Percentiles rank a stretch among this genome's conserved stretches.
phyloP scores from a whole-genome alignment of 1,140 invertebrate species.

The Bombus superbus region DNA sequence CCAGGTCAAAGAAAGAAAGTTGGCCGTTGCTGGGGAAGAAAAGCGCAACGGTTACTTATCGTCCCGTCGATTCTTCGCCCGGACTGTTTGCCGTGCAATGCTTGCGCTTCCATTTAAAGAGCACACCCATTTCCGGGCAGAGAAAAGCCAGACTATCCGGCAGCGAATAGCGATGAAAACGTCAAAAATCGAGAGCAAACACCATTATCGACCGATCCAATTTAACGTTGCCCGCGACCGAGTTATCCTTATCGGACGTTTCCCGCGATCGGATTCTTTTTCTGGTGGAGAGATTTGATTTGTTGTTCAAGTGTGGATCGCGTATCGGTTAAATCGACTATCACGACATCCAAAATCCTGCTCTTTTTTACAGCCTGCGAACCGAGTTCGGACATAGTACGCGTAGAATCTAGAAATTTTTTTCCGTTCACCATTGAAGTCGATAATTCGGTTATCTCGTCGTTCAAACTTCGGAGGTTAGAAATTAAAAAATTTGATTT shows the following conservation, averaged over 20 bases:
- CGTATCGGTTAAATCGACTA: neutral
- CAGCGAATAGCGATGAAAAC: slow-evolving; percentile 5
- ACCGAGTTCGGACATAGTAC: neutral
- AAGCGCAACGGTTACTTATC: slow-evolving; percentile 54
- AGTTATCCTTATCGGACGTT: slow-evolving; percentile 38
- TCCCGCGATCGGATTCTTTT: slow-evolving; percentile 10
- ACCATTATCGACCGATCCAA: slow-evolving; percentile 36
- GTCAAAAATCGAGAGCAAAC: slow-evolving; percentile 45
- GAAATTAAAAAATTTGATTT: slow-evolving; percentile 33
- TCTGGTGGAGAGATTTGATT: neutral
- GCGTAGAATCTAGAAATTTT: neutral
- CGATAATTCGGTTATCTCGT: slow-evolving; percentile 11
- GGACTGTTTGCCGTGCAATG: slow-evolving; percentile 40
- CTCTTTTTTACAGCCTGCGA: neutral
- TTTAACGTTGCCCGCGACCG: slow-evolving; percentile 26
- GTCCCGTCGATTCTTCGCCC: neutral
- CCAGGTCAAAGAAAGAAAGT: slow-evolving; percentile 1
- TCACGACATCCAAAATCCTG: neutral
- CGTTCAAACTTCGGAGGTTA: neutral
- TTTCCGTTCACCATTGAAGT: neutral
- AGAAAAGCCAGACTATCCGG: slow-evolving; percentile 24
- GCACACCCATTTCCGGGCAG: slow-evolving; percentile 7
- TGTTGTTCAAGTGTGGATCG: neutral
- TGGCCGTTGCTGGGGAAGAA: slow-evolving; percentile 3
- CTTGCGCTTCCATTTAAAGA: slow-evolving; percentile 44